Base-by-base conservation (phyloP, 2,888 invertebrate genomes). In the Stenchaetothrips biformis region DNA sequence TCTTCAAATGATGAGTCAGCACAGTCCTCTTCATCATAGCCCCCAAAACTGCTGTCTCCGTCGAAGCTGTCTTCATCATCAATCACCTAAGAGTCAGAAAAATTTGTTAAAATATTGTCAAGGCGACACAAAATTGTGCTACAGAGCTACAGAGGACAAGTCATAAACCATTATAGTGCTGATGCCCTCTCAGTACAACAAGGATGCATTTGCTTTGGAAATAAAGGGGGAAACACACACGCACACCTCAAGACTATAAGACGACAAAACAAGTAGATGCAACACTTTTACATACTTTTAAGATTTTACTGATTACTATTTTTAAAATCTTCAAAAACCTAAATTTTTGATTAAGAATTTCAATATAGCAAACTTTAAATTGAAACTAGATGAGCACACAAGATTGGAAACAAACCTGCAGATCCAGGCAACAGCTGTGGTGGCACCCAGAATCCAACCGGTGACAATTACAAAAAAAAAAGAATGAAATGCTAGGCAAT, bases 381-480 rank as follows among this genome's bases (percentile, higher is more conserved):
- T 21, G 67, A 74, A 25, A 74, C 67, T 74, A 74, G 67, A 74
- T 74, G 21, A 74, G 25, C 67, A 74, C 67, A 74, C 67, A 74
- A 74, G 21, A 74, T 74, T 21, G 67, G 25, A 25, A 74, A 74
- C 67, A 74, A 74, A 74, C 67, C 67, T 74, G 67, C 25, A 74
- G 67, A 25, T 74, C 67, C 67, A 74, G 67, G 67, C 67, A 53
- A 53, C 53, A 74, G 67, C 67, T 25, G 67, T 74, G 7, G 67
- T 74, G 67, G 67, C 67, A 74, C 67, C 67, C 67, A 74, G 25
- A 67, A 74, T 74, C 67, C 67, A 74, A 74, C 7, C 67, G 67
- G 67, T 74, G 67, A 21, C 25, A 74, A 25, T 74, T 74, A 74
- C 21, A 74, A 25, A 74, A 74, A 37, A 67, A 21, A 74, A 7